These are phyloP conservation scores for Epinotia nisella DNA, from an alignment of 2,888 invertebrate genomes.

Conservation along the genomic window DNA sequence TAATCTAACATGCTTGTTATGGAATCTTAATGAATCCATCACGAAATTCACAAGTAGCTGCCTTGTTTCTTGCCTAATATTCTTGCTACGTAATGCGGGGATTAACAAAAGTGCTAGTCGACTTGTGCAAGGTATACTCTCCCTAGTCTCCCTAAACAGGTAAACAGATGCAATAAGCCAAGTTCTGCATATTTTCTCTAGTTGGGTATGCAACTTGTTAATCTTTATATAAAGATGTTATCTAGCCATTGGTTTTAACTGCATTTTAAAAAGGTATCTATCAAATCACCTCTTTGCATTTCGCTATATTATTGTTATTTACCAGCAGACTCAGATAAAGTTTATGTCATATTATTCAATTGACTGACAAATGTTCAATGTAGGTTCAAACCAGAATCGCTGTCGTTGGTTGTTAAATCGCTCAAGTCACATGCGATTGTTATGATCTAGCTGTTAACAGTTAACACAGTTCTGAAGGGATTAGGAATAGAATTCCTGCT, in stretches of 20 bases:
- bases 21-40: conserved; percentile 55
- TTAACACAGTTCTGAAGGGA: neutral
- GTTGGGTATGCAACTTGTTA: no score
- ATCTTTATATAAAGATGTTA: neutral
- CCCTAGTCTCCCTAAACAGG: no score
- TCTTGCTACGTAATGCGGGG: neutral
- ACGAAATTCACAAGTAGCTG: conserved; percentile 49
- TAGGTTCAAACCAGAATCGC: conserved; percentile 31
- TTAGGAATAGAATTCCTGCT: neutral
- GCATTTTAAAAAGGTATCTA: neutral
- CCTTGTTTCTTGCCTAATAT: conserved; percentile 1
- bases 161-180: no score
- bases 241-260: neutral
- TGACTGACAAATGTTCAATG: conserved; percentile 28
- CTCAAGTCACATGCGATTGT: conserved; percentile 14
- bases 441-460: conserved; percentile 16
- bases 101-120: neutral
- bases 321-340: conserved; percentile 20
- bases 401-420: conserved; percentile 24
- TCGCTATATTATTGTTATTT: conserved; percentile 10
- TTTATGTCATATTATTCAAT: conserved; percentile 37
- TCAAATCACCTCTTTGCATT: neutral
- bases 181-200: no score
- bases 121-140: no score
- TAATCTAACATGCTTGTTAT: conserved; percentile 53